Base-by-base conservation (phyloP, 2,888 invertebrate genomes). In the Synergus japonicus region DNA sequence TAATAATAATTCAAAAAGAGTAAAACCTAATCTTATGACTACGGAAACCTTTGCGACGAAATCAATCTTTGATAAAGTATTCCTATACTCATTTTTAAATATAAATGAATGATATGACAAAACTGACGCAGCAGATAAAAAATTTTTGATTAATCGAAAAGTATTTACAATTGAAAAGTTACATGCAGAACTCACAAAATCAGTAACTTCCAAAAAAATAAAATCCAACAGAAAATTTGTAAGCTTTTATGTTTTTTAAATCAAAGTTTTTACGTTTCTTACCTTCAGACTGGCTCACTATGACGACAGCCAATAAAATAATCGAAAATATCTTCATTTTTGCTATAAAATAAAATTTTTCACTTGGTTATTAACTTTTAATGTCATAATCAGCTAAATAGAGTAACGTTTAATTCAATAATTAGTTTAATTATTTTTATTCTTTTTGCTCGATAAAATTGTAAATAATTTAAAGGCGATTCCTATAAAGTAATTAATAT, bases 321-420 rank as follows among this genome's bases (percentile, higher is more conserved):
- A 46, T 18, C 12, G 46, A 44, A 7, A 46, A 46, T 46, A 67
- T 29, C 46, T 46, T 67, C 67, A 67, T 67, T 15, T 18, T 67
- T 46, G 13, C 46, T 67, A 7, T 18, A 63, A 63, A 29, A 63
- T 29, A 29, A 13, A 67, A 44, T 18, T 43, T 12, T 44, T 18
- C 2, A 44, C n/a, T 65, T 41, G 3, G 4, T 41, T 65, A 18
- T n/a, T 4, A 8, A 9, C 9, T 43, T 66, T 13, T 43, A 4
- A 58, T 58, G 3, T 18, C 37, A 37, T 37, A 37, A 7, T 37
- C 37, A 37, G 0, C 0, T 37, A 37, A 37, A 37, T 37, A 5
- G 37, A 46, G 12, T 46, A 46, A 13, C 3, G 10, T 46, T 46
- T 46, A 13, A 46, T 46, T 46, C 4, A 3, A 46, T 46, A 37